These are phyloP conservation scores for Hyles vespertilio DNA, from an alignment of 1,140 invertebrate genomes.

Conservation along the genomic window DNA sequence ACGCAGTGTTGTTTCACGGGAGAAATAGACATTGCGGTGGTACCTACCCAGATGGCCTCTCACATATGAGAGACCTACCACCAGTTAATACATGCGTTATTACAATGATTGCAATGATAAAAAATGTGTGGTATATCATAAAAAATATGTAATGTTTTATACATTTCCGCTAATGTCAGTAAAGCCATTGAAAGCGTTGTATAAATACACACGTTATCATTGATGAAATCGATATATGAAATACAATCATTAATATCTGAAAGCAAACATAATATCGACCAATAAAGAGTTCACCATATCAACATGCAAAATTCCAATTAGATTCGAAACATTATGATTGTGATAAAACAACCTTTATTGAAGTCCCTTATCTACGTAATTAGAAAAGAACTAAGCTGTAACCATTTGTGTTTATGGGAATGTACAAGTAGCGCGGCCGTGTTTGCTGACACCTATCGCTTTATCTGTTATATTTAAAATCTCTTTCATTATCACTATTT, in stretches of 20 bases:
- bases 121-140: too few relatives aligned
- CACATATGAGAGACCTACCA: too few relatives aligned
- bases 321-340: conserved; percentile 70
- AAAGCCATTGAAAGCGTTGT: conserved; percentile 9
- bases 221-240: conserved; percentile 32
- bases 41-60: too few relatives aligned
- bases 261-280: conserved; percentile 72
- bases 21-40: too few relatives aligned
- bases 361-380: conserved; percentile 70
- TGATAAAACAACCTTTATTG: conserved; percentile 72
- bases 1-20: too few relatives aligned
- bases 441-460: conserved; percentile 41
- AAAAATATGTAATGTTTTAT: background rate
- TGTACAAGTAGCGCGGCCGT: conserved; percentile 38
- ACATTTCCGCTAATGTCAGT: conserved; percentile 4
- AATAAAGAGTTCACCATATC: conserved; percentile 71
- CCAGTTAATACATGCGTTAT: too few relatives aligned
- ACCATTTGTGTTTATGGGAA: conserved; percentile 67
- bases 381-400: conserved; percentile 73
- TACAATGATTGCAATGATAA: too few relatives aligned
- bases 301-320: conserved; percentile 75
- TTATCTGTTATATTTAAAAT: background rate
- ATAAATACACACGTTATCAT: conserved; percentile 8
- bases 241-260: conserved; percentile 67
- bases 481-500: too few relatives aligned